phyloP scores from a whole-genome alignment of 2,797 vertebrate genomes.

The Melanotaenia maccullochi region DNA sequence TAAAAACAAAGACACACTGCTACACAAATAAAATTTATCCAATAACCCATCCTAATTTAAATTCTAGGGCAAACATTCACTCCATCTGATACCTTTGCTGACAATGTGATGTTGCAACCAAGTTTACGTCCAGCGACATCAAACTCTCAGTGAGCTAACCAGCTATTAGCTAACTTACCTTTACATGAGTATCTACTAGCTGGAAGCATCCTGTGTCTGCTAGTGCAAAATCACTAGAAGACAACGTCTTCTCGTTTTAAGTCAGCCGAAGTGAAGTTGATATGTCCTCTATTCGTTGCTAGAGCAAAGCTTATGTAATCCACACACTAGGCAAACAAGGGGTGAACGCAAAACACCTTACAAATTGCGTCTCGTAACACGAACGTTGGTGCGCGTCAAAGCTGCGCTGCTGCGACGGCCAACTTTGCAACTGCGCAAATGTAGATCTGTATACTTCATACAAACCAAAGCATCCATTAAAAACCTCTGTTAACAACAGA shows the following conservation, averaged over 20 bases:
- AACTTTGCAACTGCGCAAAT: slow-evolving; percentile 8
- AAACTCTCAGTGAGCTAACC: slow-evolving; percentile 13
- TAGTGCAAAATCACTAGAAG: slow-evolving; percentile 14
- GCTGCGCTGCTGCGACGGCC: slow-evolving; percentile 36
- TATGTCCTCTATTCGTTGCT: background rate
- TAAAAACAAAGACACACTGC: background rate
- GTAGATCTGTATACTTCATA: background rate
- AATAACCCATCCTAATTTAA: too few relatives aligned
- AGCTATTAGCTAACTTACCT: slow-evolving; percentile 70
- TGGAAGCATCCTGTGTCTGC: slow-evolving; percentile 78
- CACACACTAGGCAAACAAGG: slow-evolving; percentile 8
- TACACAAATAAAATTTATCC: fast-evolving
- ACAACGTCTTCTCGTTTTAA: background rate
- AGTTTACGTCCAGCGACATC: fast-evolving
- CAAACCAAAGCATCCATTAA: background rate
- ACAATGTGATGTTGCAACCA: background rate
- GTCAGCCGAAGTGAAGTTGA: background rate
- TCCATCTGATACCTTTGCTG: background rate
- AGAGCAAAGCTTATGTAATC: slow-evolving; percentile 5
- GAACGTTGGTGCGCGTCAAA: background rate
- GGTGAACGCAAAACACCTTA: slow-evolving; percentile 7
- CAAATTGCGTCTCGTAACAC: slow-evolving; percentile 69
- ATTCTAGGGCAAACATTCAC: too few relatives aligned
- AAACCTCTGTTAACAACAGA: background rate
- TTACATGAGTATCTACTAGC: slow-evolving; percentile 78